These are phyloP conservation scores for Nesoenas mayeri DNA, from an alignment of 2,113 vertebrate species.

Conservation along the genomic window DNA sequence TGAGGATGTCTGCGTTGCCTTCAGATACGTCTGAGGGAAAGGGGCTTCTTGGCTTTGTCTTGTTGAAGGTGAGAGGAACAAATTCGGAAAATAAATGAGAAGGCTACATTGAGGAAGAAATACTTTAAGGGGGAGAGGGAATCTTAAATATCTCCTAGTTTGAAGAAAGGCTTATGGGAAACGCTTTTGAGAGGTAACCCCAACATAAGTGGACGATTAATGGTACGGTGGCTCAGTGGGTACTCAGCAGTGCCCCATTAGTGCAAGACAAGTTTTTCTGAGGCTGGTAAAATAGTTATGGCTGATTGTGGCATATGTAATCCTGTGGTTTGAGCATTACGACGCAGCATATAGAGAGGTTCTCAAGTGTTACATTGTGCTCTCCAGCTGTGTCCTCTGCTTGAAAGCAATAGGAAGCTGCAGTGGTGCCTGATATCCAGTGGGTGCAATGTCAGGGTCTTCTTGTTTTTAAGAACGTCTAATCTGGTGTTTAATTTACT, in stretches of 20 bases:
- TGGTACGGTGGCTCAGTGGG: rapidly evolving
- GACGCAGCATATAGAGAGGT: rapidly evolving
- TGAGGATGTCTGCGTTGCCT: rapidly evolving
- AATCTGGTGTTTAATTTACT: constrained; percentile 4
- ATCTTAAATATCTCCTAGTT: background rate
- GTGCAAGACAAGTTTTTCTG: background rate
- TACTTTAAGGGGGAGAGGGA: background rate
- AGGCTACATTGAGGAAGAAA: background rate
- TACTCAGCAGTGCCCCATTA: rapidly evolving
- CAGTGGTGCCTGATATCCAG: background rate
- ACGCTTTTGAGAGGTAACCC: background rate
- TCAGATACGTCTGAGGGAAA: rapidly evolving
- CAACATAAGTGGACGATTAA: rapidly evolving
- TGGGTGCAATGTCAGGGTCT: background rate
- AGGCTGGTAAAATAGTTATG: background rate
- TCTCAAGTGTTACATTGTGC: background rate
- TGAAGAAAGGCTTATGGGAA: background rate
- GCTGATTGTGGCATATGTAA: background rate
- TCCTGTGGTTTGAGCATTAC: rapidly evolving
- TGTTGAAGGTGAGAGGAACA: background rate
- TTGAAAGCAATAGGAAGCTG: background rate
- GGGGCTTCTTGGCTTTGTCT: background rate
- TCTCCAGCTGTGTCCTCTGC: background rate
- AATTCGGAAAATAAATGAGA: rapidly evolving
- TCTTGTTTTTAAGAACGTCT: background rate